phyloP scores from a whole-genome alignment of 2,888 invertebrate species.

The Ctenicera cuprea region DNA sequence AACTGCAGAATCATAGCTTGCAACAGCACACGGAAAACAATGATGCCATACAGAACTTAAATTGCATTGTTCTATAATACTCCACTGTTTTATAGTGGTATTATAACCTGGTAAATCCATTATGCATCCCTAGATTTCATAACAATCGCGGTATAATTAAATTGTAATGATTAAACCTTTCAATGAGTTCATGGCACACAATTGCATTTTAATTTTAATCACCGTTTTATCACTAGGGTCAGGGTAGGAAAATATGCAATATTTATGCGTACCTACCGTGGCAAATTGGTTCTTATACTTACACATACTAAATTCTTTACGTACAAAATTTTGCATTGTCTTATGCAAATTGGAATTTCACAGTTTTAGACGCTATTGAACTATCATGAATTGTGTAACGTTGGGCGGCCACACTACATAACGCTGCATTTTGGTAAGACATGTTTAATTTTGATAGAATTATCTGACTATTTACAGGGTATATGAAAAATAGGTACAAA shows the following conservation, averaged over 20 bases:
- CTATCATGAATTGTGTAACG: too few species aligned
- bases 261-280: not conserved
- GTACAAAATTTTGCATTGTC: too few species aligned
- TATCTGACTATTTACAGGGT: too few species aligned
- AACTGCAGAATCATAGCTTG: constrained; percentile 47
- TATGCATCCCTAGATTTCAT: constrained; percentile 50
- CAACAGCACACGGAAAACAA: constrained; percentile 47
- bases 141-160: constrained; percentile 47
- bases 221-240: not conserved
- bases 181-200: constrained; percentile 27
- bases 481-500: too few species aligned
- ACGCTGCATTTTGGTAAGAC: too few species aligned
- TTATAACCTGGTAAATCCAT: constrained; percentile 52
- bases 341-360: too few species aligned
- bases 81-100: constrained; percentile 46
- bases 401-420: too few species aligned
- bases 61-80: constrained; percentile 53
- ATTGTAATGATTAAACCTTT: constrained; percentile 50
- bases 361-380: too few species aligned
- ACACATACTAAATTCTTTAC: too few species aligned
- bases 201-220: constrained; percentile 49
- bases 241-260: not conserved
- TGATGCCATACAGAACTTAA: constrained; percentile 48
- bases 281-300: too few species aligned
- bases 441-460: too few species aligned